Evolutionary conservation across 53 echinoderm and acorn worm species (phyloP).

Genomic region (Patiria pectinifera): DNA sequence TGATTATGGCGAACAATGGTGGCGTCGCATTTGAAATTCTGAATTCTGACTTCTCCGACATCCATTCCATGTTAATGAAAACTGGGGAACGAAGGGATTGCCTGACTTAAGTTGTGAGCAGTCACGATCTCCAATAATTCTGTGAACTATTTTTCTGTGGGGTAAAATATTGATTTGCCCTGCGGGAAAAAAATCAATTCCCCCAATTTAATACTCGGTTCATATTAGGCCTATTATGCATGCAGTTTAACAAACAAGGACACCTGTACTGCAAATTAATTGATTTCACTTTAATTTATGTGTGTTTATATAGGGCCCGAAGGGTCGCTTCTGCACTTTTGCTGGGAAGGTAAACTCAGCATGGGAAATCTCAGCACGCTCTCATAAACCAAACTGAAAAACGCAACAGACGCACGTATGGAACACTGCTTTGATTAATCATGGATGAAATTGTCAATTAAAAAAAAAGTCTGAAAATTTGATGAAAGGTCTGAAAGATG

Average conservation of each 20-base stretch:
- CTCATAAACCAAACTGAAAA: background rate
- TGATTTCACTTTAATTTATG: background rate
- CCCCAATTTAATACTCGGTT: background rate
- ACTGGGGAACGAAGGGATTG: background rate
- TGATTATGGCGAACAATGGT: background rate
- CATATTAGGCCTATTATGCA: background rate
- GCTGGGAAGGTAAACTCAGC: background rate
- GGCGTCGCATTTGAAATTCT: no score
- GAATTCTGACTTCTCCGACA: background rate
- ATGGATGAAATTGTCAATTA: no score
- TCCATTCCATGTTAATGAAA: background rate
- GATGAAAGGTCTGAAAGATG: no score
- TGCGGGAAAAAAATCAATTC: background rate
- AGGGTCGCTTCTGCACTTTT: background rate
- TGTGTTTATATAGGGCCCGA: background rate
- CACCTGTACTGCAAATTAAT: background rate
- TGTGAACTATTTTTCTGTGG: background rate
- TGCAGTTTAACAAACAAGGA: background rate
- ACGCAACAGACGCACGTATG: no score
- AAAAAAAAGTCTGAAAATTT: no score
- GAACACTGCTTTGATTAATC: no score
- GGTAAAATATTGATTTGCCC: background rate
- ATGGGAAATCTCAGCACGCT: background rate
- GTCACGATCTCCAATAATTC: constrained; percentile 1
- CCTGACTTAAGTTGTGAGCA: background rate